Conservation (phyloP, 2,113 vertebrate species). For the Cyanistes caeruleus region DNA sequence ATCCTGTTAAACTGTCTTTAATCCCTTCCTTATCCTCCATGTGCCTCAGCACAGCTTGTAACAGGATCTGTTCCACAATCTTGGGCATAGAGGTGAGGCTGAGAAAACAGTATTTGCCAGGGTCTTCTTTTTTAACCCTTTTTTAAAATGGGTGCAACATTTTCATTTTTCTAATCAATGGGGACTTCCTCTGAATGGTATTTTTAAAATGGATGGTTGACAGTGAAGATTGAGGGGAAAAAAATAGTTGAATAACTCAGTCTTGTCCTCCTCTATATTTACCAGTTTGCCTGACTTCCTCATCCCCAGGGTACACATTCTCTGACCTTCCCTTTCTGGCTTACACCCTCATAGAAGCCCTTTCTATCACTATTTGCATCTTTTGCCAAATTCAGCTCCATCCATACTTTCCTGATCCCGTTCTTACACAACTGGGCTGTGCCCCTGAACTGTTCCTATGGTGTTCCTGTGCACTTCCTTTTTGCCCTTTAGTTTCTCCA, state of each 20-base stretch:
- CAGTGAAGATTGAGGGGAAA: neutral
- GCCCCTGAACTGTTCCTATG: neutral
- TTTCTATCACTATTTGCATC: neutral
- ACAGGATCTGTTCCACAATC: neutral
- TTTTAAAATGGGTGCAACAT: neutral
- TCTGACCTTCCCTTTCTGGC: neutral
- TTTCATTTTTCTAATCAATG: neutral
- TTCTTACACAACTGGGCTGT: neutral
- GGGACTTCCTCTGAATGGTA: neutral
- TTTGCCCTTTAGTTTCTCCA: neutral
- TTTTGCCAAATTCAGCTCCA: neutral
- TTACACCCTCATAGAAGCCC: neutral
- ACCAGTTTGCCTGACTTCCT: neutral
- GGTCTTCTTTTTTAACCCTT: neutral
- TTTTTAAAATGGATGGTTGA: neutral
- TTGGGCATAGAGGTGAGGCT: neutral
- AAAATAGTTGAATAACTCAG: neutral
- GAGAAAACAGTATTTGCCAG: neutral
- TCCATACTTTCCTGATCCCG: neutral
- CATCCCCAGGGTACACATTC: neutral
- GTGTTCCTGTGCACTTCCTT: neutral
- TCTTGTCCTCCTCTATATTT: neutral
- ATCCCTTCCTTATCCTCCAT: neutral
- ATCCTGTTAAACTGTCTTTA: neutral
- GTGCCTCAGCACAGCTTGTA: neutral